Evolutionary conservation across 2,113 vertebrate species (phyloP).

Genomic region (Epinephelus fuscoguttatus): DNA sequence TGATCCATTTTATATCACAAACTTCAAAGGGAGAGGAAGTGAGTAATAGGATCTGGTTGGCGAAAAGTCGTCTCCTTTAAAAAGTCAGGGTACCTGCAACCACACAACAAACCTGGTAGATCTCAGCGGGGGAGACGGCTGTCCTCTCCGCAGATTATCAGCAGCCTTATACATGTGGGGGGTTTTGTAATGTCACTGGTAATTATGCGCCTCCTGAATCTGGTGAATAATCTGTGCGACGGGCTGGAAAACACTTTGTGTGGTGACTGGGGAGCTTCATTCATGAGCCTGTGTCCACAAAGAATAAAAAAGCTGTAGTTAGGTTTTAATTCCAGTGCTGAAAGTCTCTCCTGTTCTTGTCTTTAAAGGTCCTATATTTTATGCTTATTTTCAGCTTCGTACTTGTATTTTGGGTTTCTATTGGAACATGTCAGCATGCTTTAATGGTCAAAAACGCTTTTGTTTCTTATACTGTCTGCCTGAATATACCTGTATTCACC

Average conservation of each 20-base stretch:
- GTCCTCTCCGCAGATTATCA: constrained; percentile 27
- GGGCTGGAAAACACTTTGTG: constrained; percentile 28
- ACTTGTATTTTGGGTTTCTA: no score
- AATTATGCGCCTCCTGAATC: constrained; percentile 36
- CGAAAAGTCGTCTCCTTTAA: background rate
- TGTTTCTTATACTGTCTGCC: no score
- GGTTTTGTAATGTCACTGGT: constrained; percentile 42
- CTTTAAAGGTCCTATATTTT: background rate
- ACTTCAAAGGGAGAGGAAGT: constrained; percentile 25
- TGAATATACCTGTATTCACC: no score
- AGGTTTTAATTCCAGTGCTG: background rate
- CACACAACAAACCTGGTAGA: constrained; percentile 12
- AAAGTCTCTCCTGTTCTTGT: background rate
- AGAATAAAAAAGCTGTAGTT: background rate
- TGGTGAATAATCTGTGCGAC: constrained; percentile 28
- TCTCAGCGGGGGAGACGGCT: background rate
- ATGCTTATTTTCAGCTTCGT: no score
- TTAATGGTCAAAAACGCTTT: no score
- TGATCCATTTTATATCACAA: constrained; percentile 42
- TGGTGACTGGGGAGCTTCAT: constrained; percentile 18
- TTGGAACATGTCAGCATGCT: no score
- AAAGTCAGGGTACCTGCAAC: background rate
- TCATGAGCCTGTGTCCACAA: background rate
- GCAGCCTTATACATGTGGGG: constrained; percentile 2
- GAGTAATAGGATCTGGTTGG: background rate